These are phyloP conservation scores for Linepithema humile DNA, from an alignment of 1,140 invertebrate genomes.

Conservation along the genomic window DNA sequence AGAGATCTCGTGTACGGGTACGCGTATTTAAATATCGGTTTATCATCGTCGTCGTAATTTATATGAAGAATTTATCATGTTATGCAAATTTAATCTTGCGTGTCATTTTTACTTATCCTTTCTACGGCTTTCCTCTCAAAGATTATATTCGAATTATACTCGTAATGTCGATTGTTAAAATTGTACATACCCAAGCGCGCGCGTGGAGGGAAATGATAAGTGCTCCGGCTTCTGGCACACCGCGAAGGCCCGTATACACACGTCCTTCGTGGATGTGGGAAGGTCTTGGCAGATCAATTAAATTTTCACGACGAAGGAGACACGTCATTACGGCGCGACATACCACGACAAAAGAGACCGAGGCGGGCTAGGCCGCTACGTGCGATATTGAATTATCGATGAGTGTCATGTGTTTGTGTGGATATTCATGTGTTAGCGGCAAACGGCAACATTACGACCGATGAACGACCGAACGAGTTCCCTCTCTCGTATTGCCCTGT, in stretches of 20 bases:
- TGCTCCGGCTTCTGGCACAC: neutral
- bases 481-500: conserved; percentile 46
- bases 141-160: neutral
- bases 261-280: conserved; percentile 35
- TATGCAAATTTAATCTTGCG: neutral
- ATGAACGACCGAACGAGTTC: conserved; percentile 49
- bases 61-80: neutral
- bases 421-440: conserved; percentile 76
- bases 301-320: conserved; percentile 76
- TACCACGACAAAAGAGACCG: conserved; percentile 72
- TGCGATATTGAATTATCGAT: conserved; percentile 82
- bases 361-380: conserved; percentile 62
- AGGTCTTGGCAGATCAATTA: conserved; percentile 68
- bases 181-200: neutral
- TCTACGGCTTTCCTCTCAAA: neutral
- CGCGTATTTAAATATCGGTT: conserved; percentile 26
- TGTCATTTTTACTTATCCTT: neutral
- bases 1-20: neutral
- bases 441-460: conserved; percentile 64
- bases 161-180: neutral
- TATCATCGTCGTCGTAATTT: neutral
- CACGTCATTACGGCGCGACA: conserved; percentile 77
- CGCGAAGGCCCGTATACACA: neutral
- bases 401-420: conserved; percentile 74
- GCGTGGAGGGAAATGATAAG: conserved; percentile 3